phyloP scores from a whole-genome alignment of 2,888 invertebrate species.

The Scelioninae gen. 2 region DNA sequence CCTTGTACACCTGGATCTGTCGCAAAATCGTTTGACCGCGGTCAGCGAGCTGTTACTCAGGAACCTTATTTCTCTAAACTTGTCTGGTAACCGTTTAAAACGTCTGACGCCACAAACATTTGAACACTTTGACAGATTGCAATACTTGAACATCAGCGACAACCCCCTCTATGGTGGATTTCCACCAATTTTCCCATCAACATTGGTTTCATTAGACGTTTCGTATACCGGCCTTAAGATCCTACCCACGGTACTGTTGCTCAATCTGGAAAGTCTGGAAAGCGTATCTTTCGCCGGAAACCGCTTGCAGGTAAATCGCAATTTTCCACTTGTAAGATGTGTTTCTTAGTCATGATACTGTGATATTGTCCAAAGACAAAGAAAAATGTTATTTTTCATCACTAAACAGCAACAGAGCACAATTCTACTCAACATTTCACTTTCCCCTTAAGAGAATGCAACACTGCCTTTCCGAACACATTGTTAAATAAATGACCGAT shows the following conservation, averaged over 20 bases:
- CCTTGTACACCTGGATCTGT: conserved; percentile 82
- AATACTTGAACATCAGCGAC: conserved; percentile 85
- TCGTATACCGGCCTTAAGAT: conserved; percentile 85
- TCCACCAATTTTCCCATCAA: conserved; percentile 75
- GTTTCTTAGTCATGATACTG: conserved; percentile 18
- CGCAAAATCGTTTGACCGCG: conserved; percentile 84
- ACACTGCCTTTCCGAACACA: too few species aligned
- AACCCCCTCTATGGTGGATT: conserved; percentile 86
- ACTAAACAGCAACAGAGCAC: too few species aligned
- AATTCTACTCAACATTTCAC: too few species aligned
- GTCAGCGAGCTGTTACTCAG: conserved; percentile 81
- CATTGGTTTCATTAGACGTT: conserved; percentile 82
- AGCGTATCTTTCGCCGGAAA: conserved; percentile 85
- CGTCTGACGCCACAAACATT: conserved; percentile 84
- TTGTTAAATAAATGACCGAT: too few species aligned
- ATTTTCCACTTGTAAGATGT: conserved; percentile 33
- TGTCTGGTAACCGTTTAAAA: conserved; percentile 87
- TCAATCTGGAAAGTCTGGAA: conserved; percentile 81
- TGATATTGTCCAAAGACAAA: conserved; percentile 25
- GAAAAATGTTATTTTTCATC: too few species aligned
- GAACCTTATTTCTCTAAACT: conserved; percentile 82
- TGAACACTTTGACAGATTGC: conserved; percentile 80
- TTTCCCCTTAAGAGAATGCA: too few species aligned
- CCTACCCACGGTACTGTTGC: conserved; percentile 83
- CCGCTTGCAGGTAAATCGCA: conserved; percentile 75